Evolutionary conservation across 2,888 invertebrate genomes (phyloP), one percentile per base, ranked within the genome.

Genomic region (Toxonevra muliebris): DNA sequence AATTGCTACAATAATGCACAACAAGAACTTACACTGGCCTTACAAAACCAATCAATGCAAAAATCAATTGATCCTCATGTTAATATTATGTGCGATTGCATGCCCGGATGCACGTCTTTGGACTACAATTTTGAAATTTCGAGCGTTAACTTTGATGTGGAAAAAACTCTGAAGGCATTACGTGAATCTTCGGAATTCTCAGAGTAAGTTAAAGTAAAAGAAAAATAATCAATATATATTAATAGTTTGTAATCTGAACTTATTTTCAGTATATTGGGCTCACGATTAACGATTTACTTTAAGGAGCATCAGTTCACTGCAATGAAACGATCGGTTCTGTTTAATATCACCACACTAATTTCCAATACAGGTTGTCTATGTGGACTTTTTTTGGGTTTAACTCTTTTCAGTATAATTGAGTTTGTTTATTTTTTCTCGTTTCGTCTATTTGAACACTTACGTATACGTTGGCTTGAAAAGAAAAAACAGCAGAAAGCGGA

Each of bases 251-350:
- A n/a, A n/a, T n/a, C n/a, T n/a, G n/a, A n/a, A n/a, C n/a, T n/a
- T n/a, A n/a, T n/a, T 74, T 86, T 61, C 74, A 88, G 89, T 69
- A 79, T 86, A 12, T 81, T 87, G 72, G 86, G 87, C 77, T 87
- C 91, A 0, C 87, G 91, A 2, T 86, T 92, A 13, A 87, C 88
- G 75, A 87, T 92, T 13, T 91, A 90, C 84, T 92, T 91, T 83
- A 92, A 91, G 81, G 91, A 92, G 76, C 87, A 89, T 42, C 90
- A 91, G 78, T 91, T 91, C 74, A 90, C 91, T 59, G 89, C 90
- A 1, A 90, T 90, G 8, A 88, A 89, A 58, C 86, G 91, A 3
- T 89, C 90, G 0, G 90, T 91, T 75, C 83, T 91, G 19, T 91
- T 90, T 77, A 90, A 90, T 0, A 86, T 87, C 59, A 89, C 90